Percentiles rank a stretch among this genome's conserved stretches.
phyloP scores from a whole-genome alignment of 2,888 invertebrate genomes.

The Drosophila kambysellisi region DNA sequence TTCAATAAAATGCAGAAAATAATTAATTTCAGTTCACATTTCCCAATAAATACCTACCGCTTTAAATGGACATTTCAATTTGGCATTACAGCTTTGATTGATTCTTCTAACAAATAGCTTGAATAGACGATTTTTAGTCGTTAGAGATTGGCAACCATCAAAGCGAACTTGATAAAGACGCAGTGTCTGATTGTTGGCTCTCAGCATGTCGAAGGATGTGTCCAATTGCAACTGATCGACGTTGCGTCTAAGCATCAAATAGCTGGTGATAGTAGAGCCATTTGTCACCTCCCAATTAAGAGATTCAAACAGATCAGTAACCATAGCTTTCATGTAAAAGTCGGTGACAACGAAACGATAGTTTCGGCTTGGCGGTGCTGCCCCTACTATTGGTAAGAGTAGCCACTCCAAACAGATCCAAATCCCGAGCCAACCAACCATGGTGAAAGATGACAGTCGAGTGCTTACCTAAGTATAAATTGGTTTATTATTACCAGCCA shows the following conservation, averaged over 20 bases:
- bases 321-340: constrained; percentile 24
- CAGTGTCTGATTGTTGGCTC: constrained; percentile 6
- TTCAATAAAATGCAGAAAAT: constrained; percentile 5
- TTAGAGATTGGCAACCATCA: constrained; percentile 38
- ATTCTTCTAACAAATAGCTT: constrained; percentile 19
- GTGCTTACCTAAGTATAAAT: neutral
- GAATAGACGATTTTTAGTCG: constrained; percentile 35
- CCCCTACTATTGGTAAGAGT: neutral
- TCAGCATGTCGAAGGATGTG: constrained; percentile 28
- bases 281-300: constrained; percentile 6
- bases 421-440: constrained; percentile 17
- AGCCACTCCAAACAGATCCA: constrained; percentile 9
- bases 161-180: constrained; percentile 41
- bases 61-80: constrained; percentile 41
- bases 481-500: too few relatives aligned
- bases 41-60: constrained; percentile 27
- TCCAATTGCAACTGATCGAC: constrained; percentile 22
- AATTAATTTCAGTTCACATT: neutral
- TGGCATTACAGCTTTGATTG: constrained; percentile 10
- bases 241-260: constrained; percentile 14
- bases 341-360: constrained; percentile 41
- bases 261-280: constrained; percentile 3
- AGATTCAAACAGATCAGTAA: constrained; percentile 17
- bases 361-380: constrained; percentile 13
- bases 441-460: constrained; percentile 5